These are phyloP conservation scores for Spisula solida DNA, from an alignment of 2,888 invertebrate genomes.

Conservation along the genomic window DNA sequence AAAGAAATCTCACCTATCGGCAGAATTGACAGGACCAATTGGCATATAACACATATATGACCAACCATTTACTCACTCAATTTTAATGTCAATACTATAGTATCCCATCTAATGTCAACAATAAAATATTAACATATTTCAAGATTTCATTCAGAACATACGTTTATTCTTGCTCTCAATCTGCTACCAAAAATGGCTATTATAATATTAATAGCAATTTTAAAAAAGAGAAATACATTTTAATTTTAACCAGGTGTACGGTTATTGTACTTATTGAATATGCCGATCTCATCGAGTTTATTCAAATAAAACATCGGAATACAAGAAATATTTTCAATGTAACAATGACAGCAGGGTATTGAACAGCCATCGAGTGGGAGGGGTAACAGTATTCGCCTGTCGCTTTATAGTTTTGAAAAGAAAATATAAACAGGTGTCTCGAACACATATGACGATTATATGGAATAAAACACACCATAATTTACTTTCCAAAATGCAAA, in stretches of 20 bases:
- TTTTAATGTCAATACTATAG: too few relatives aligned
- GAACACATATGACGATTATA: slow-evolving; percentile 30
- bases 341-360: slow-evolving; percentile 35
- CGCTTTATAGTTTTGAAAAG: slow-evolving; percentile 17
- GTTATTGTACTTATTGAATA: slow-evolving; percentile 39
- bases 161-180: not conserved
- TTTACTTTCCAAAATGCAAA: slow-evolving; percentile 30
- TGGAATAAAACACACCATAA: slow-evolving; percentile 22
- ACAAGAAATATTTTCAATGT: slow-evolving; percentile 34
- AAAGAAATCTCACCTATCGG: too few relatives aligned
- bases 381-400: not conserved
- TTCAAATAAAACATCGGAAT: slow-evolving; percentile 40
- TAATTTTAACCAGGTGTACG: slow-evolving; percentile 42
- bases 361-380: slow-evolving; percentile 37
- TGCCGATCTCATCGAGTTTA: slow-evolving; percentile 40
- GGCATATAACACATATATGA: not conserved
- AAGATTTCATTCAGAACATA: not conserved
- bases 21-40: too few relatives aligned
- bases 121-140: not conserved
- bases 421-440: slow-evolving; percentile 42
- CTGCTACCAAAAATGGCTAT: slow-evolving; percentile 22
- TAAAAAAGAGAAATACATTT: slow-evolving; percentile 29
- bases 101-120: not conserved
- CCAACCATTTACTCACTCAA: not conserved
- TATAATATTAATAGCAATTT: slow-evolving; percentile 14